A percentile compares a stretch with the other conserved stretches of the same genome.
These are phyloP conservation scores for Hyperoplus immaculatus DNA, from an alignment of 2,797 vertebrate species.

Conservation along the genomic window DNA sequence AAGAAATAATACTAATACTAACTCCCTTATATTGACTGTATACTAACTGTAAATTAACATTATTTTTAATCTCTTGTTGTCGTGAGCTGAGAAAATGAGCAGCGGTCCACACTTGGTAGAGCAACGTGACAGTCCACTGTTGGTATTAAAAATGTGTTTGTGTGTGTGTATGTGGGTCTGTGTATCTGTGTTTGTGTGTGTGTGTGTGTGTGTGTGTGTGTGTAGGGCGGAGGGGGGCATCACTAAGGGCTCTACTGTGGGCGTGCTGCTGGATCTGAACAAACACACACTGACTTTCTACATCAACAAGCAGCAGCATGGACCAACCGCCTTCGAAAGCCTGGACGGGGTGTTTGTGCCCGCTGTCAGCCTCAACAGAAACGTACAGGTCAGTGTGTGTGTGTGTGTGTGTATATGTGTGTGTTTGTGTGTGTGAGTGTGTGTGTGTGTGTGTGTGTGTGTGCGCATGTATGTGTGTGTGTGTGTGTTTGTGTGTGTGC, in stretches of 20 bases:
- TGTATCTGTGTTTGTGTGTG: too few relatives aligned
- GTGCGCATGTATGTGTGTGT: too few relatives aligned
- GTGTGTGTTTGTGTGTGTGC: neutral
- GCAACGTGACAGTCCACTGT: too few relatives aligned
- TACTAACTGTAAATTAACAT: too few relatives aligned
- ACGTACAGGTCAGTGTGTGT: slow-evolving; percentile 91
- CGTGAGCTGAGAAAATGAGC: too few relatives aligned
- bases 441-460: neutral
- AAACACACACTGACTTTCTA: slow-evolving; percentile 94
- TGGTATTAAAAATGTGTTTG: too few relatives aligned
- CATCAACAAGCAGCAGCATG: slow-evolving; percentile 97
- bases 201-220: slow-evolving; percentile 45
- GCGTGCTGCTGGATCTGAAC: slow-evolving; percentile 94
- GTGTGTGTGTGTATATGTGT: neutral
- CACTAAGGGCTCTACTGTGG: slow-evolving; percentile 92
- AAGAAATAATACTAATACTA: too few relatives aligned
- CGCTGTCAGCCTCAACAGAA: slow-evolving; percentile 97
- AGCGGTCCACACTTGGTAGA: too few relatives aligned
- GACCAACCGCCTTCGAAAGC: slow-evolving; percentile 94
- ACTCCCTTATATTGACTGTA: too few relatives aligned
- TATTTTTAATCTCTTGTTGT: too few relatives aligned
- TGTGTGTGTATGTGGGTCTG: too few relatives aligned
- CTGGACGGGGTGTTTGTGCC: slow-evolving; percentile 97
- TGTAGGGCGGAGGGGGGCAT: slow-evolving; percentile 96
- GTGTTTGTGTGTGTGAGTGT: neutral